phyloP scores from a whole-genome alignment of 2,113 vertebrate species.

The Bufo bufo region DNA sequence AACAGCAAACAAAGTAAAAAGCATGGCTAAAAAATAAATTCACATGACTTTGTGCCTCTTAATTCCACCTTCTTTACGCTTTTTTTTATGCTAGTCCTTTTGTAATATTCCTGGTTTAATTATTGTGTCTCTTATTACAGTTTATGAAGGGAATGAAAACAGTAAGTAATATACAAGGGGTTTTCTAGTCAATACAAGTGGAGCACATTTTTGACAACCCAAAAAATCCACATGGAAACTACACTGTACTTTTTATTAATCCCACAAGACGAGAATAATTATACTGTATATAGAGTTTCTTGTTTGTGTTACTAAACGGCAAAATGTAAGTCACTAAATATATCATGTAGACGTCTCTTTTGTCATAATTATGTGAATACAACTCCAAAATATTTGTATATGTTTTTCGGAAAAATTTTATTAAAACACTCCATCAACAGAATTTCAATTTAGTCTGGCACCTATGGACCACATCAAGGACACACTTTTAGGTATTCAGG shows the following conservation, averaged over 20 bases:
- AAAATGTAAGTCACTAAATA: not conserved
- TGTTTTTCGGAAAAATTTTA: too few relatives aligned
- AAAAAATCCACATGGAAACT: not conserved
- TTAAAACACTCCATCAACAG: too few relatives aligned
- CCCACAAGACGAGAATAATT: not conserved
- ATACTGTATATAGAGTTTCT: not conserved
- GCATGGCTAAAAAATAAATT: not conserved
- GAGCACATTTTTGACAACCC: not conserved
- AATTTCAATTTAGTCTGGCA: too few relatives aligned
- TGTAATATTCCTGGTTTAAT: not conserved
- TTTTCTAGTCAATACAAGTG: not conserved
- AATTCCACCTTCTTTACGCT: not conserved
- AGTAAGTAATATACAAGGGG: not conserved
- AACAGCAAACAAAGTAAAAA: too few relatives aligned
- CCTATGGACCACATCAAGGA: too few relatives aligned
- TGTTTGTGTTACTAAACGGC: not conserved
- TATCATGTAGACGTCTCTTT: too few relatives aligned
- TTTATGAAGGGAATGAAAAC: slow-evolving; percentile 20
- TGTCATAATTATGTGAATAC: too few relatives aligned
- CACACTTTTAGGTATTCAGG: too few relatives aligned
- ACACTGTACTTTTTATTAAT: not conserved
- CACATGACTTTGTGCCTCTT: not conserved
- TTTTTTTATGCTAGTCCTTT: slow-evolving; percentile 3
- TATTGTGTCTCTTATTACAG: slow-evolving; percentile 7
- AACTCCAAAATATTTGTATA: too few relatives aligned